Conservation (phyloP, 2,888 invertebrate genomes). For the Ditylenchus weischeri region DNA sequence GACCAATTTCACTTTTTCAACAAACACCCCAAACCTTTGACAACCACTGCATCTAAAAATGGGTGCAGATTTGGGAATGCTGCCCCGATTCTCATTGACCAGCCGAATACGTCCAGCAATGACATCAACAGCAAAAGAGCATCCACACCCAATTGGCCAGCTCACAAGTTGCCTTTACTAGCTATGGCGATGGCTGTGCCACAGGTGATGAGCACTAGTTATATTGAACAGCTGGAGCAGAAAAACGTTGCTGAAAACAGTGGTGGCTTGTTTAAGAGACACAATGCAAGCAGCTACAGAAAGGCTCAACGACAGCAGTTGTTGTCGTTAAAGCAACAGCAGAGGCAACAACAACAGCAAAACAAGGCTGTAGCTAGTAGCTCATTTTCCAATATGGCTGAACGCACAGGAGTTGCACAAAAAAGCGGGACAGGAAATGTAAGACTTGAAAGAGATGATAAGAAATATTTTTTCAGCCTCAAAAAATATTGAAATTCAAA, state of each 20-base stretch:
- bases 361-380: background rate
- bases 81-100: background rate
- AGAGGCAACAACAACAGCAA: background rate
- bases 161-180: background rate
- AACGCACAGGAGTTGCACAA: too few relatives aligned
- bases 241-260: background rate
- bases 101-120: background rate
- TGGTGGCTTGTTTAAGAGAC: slow-evolving; percentile 2
- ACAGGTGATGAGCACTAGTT: background rate
- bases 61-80: background rate
- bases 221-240: background rate
- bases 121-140: too few relatives aligned
- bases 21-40: background rate
- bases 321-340: slow-evolving; percentile 8
- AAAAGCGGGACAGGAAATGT: background rate
- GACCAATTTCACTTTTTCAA: slow-evolving; percentile 8
- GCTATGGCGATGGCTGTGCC: too few relatives aligned
- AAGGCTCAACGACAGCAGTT: slow-evolving; percentile 4
- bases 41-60: too few relatives aligned
- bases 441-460: background rate
- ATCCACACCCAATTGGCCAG: background rate
- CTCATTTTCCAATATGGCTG: too few relatives aligned
- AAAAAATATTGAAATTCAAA: background rate
- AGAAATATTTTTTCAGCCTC: background rate
- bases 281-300: slow-evolving; percentile 1